Conservation (phyloP, 2,797 vertebrate genomes). For the Sphenodon punctatus region DNA sequence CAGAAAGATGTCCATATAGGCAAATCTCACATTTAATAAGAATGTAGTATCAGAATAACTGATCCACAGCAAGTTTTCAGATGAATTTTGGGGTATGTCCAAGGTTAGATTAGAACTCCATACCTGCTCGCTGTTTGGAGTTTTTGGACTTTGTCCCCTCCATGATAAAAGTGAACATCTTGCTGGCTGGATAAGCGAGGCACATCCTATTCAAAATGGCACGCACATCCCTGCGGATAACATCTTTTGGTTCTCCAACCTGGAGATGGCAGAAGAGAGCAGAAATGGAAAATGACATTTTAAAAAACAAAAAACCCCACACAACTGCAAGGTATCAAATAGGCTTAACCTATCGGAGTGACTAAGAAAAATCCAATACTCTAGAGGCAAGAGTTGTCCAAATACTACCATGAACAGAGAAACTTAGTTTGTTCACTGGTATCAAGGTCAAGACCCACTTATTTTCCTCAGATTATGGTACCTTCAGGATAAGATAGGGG, state of each 20-base stretch:
- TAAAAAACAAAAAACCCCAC: too few relatives aligned
- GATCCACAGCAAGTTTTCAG: neutral
- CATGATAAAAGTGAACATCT: slow-evolving; percentile 96
- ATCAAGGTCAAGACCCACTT: neutral
- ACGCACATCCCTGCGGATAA: slow-evolving; percentile 94
- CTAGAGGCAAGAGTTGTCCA: neutral
- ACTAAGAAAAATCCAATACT: too few relatives aligned
- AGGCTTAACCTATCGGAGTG: too few relatives aligned
- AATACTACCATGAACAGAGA: neutral
- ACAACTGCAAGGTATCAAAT: too few relatives aligned
- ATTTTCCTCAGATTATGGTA: slow-evolving; percentile 33
- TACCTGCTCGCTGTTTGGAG: slow-evolving; percentile 96
- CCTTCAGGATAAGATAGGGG: slow-evolving; percentile 96
- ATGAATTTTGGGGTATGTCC: neutral
- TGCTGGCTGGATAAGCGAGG: slow-evolving; percentile 95
- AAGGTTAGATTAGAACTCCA: neutral
- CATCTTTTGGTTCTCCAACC: slow-evolving; percentile 97
- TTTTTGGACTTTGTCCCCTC: slow-evolving; percentile 98
- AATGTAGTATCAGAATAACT: neutral
- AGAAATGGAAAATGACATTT: neutral
- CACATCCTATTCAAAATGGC: slow-evolving; percentile 92
- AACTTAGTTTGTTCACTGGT: neutral
- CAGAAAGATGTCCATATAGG: neutral
- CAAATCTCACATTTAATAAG: neutral
- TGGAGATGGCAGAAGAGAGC: slow-evolving; percentile 34